Conservation (phyloP, 2,888 invertebrate genomes). For the Agriopis leucophaearia region DNA sequence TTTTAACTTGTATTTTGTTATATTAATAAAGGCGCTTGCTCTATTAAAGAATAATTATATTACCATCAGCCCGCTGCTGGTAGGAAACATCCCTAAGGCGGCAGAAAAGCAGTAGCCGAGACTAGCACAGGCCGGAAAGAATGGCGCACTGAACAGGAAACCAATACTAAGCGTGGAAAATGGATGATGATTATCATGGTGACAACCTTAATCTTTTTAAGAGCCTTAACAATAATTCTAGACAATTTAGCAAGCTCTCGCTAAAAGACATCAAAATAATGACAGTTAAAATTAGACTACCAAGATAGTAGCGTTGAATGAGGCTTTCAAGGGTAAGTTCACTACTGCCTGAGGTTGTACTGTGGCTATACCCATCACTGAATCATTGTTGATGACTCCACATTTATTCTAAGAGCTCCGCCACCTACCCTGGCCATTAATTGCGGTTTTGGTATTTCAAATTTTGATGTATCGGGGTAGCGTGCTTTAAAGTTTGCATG, state of each 20-base stretch:
- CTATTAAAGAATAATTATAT: no score
- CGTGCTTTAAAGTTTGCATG: slow-evolving; percentile 28
- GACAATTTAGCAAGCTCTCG: neutral
- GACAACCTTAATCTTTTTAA: neutral
- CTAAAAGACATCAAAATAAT: neutral
- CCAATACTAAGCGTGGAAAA: no score
- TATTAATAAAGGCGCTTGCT: no score
- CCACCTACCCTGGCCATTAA: slow-evolving; percentile 42
- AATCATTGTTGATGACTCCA: slow-evolving; percentile 59
- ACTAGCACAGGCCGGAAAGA: no score
- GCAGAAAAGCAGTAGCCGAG: no score
- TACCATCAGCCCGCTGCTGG: no score
- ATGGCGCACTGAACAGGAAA: no score
- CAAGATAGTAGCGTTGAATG: neutral
- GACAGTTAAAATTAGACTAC: neutral
- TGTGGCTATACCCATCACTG: slow-evolving; percentile 45
- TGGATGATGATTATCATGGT: no score
- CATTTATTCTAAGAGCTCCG: slow-evolving; percentile 54
- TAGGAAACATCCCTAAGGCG: no score
- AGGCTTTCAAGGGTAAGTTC: neutral
- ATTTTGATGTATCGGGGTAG: slow-evolving; percentile 40
- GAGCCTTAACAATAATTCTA: neutral
- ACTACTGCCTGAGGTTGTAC: slow-evolving; percentile 14
- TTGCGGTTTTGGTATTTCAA: slow-evolving; percentile 45
- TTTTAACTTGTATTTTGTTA: no score